Base-by-base conservation (phyloP, 1,140 invertebrate species). In the Drosophila ananassae region DNA sequence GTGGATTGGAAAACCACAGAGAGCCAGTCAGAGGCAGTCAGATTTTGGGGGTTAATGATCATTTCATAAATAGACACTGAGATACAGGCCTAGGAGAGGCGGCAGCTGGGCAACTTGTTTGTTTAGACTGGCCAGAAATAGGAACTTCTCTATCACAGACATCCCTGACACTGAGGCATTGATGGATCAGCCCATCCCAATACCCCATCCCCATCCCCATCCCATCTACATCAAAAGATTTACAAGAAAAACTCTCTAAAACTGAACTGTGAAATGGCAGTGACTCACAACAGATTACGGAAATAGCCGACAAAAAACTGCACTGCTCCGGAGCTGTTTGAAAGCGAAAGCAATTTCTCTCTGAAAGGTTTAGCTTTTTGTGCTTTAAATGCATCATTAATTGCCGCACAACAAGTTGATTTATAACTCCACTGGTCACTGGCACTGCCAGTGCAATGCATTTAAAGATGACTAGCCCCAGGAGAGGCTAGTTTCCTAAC, bases 81-180 rank as follows among this genome's bases (percentile, higher is more conserved):
- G 68, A 44, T 54, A 44, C 41, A 44, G 13, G 7, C 41, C 10
- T 2, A 7, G 3, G 37, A 47, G 22, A 30, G 12, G 25, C 63
- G 34, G n/a, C 50, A 69, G 62, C 50, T 69, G 50, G 62, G 32
- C 41, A 68, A 56, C 62, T 69, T 69, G 51, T 57, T 69, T 57
- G 64, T 57, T 69, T 57, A 34, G 48, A 21, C 60, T 22, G 46
- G 25, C 25, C 25, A 37, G 30, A 68, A 69, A 69, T 55, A 68
- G 48, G 6, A 54, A 47, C 24, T 28, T 6, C 34, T 69, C 30
- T 17, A 17, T 17, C 17, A 17, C 44, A 46, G 50, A 62, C 44
- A 56, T 17, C 17, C 28, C 22, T 52, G 25, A 34, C 13, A 52
- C 17, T 22, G 64, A 54, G 34, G 39, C 50, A 34, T 44, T 63